A percentile compares a stretch with the other conserved stretches of the same genome.
Evolutionary conservation across 2,888 invertebrate genomes (phyloP).

Genomic region (Archaeoteleia sp.): DNA sequence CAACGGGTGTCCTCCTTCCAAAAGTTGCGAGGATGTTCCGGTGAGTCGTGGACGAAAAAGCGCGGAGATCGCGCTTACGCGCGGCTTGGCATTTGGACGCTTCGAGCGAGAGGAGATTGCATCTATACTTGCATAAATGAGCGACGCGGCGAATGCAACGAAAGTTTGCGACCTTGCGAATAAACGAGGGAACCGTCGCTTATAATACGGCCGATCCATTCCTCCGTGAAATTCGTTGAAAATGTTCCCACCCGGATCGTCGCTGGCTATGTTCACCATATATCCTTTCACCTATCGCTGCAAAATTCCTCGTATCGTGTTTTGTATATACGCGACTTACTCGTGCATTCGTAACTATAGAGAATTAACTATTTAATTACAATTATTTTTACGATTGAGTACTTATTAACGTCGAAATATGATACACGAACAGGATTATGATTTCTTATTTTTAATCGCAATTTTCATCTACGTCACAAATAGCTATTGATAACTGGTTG

Average conservation of each 20-base stretch:
- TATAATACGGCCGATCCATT: slow-evolving; percentile 26
- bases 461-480: no score
- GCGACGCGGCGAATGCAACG: slow-evolving; percentile 25
- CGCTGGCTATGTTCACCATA: slow-evolving; percentile 3
- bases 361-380: no score
- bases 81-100: slow-evolving; percentile 23
- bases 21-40: slow-evolving; percentile 3
- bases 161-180: slow-evolving; percentile 30
- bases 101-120: slow-evolving; percentile 20
- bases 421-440: no score
- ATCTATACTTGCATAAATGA: slow-evolving; percentile 33
- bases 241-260: slow-evolving; percentile 21
- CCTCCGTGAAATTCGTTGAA: slow-evolving; percentile 29
- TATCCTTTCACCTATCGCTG: slow-evolving; percentile 18
- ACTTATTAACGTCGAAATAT: no score
- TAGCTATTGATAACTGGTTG: no score
- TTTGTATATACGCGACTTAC: slow-evolving; percentile 3
- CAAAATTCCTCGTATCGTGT: slow-evolving; percentile 9
- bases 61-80: slow-evolving; percentile 2
- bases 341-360: no score
- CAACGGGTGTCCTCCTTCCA: slow-evolving; percentile 28
- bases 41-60: not conserved
- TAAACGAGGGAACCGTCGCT: slow-evolving; percentile 16
- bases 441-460: no score
- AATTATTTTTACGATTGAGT: no score